A percentile compares a stretch with the other conserved stretches of the same genome.
phyloP scores from a whole-genome alignment of 2,888 invertebrate genomes.

The Cantharis lateralis region DNA sequence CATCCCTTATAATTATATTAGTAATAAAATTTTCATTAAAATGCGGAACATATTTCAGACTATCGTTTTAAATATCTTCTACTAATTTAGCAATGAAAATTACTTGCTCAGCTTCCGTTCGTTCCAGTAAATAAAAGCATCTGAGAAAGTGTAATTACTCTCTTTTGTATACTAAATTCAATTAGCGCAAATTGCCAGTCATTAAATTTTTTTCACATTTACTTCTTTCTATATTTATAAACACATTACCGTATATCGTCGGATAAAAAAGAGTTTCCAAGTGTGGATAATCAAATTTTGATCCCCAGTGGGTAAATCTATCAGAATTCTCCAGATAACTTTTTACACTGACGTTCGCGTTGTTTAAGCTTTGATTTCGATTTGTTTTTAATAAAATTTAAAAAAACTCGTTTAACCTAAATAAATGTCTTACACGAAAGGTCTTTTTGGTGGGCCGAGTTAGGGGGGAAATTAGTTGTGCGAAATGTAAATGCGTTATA shows the following conservation, averaged over 20 bases:
- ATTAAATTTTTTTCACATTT: not conserved
- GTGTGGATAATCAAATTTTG: constrained; percentile 45
- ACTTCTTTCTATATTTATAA: not conserved
- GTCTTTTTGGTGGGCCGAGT: not conserved
- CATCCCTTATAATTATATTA: not conserved
- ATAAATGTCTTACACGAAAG: not conserved
- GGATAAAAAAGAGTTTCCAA: constrained; percentile 39
- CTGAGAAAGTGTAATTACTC: not conserved
- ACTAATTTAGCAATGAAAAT: not conserved
- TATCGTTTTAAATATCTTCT: not conserved
- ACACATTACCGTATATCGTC: not conserved
- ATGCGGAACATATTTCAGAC: not conserved
- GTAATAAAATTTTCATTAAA: not conserved
- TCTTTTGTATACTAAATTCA: not conserved
- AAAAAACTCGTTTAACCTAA: not conserved
- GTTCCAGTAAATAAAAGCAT: not conserved
- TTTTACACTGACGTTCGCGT: not conserved
- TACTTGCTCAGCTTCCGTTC: not conserved
- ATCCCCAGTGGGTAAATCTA: constrained; percentile 32
- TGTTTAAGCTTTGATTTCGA: not conserved
- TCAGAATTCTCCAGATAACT: not conserved
- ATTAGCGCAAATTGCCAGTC: not conserved
- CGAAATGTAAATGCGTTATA: not conserved
- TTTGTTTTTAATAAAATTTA: not conserved
- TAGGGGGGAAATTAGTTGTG: not conserved